Evolutionary conservation across 2,888 invertebrate genomes (phyloP), one percentile per base, ranked within the genome.

Genomic region (Philereme transversata): DNA sequence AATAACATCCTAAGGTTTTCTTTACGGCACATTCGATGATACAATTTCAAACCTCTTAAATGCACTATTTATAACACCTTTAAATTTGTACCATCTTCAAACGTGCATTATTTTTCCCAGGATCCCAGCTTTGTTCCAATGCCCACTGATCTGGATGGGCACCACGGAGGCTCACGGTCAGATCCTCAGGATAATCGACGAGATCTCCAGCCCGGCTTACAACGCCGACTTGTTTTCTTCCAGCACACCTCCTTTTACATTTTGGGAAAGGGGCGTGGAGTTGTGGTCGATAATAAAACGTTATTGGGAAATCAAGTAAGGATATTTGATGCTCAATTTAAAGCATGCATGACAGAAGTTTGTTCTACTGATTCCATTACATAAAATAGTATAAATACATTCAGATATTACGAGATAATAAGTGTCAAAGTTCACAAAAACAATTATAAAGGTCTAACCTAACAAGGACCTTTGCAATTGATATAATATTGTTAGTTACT

Each of bases 141-240:
- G 84, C 8, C 89, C 88, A 0, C 52, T 83, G 0, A 86, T 89
- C 47, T 88, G 88, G 87, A 51, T 84, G 6, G 76, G 71, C 2
- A 78, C 86, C 0, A 84, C 86, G 0, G 87, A 87, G 63, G 78
- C 84, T 0, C 84, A 87, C 50, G 86, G 86, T 79, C 75, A 79
- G 34, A 41, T 81, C 0, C 35, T 88, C 53, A 76, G 77, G 33
- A 3, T 87, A 0, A 70, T 88, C 3, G 88, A 88, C 9, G 86
- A 83, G 4, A 51, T 81, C 0, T 73, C 84, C 0, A 88, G 86
- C 59, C 86, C 89, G 0, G 78, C 88, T 0, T 87, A 83, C 59
- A 81, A 64, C 7, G 76, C 80, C 3, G 88, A 88, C 53, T 5
- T 86, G 4, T 81, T 86, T 51, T 76, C 84, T 0, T 41, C 61